A percentile compares a stretch with the other conserved stretches of the same genome.
Conservation (phyloP, 1,140 invertebrate genomes). For the Listronotus bonariensis region DNA sequence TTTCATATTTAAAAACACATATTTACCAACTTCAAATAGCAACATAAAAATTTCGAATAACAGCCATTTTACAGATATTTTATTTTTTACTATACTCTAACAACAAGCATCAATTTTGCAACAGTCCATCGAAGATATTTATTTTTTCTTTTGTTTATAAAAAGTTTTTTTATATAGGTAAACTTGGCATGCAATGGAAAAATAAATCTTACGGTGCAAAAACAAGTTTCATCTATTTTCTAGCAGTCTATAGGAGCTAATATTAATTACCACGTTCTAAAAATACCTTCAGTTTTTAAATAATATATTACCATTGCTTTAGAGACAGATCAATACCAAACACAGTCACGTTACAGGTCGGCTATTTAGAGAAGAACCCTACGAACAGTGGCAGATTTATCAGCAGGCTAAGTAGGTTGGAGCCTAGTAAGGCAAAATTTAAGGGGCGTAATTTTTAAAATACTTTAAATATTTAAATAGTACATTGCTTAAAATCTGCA, state of each 20-base stretch:
- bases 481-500: too few species aligned
- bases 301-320: slow-evolving; percentile 20
- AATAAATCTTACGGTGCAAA: slow-evolving; percentile 2
- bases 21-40: neutral
- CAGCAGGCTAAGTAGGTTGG: too few species aligned
- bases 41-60: slow-evolving; percentile 42
- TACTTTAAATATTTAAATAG: too few species aligned
- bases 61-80: slow-evolving; percentile 35
- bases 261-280: slow-evolving; percentile 3
- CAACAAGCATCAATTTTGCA: slow-evolving; percentile 8
- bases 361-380: too few species aligned
- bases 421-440: too few species aligned
- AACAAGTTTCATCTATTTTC: slow-evolving; percentile 12
- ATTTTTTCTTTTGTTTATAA: neutral
- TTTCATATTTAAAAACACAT: too few species aligned
- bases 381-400: too few species aligned
- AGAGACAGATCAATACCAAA: slow-evolving; percentile 5
- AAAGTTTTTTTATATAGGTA: neutral
- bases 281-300: slow-evolving; percentile 8
- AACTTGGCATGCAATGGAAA: neutral
- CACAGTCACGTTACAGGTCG: neutral
- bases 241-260: slow-evolving; percentile 1
- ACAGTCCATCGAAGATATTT: neutral
- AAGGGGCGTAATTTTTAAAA: too few species aligned
- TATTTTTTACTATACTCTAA: slow-evolving; percentile 7